Percentiles rank a stretch among this genome's conserved stretches.
Evolutionary conservation across 1,140 invertebrate genomes (phyloP).

Genomic region (Bombus pascuorum): DNA sequence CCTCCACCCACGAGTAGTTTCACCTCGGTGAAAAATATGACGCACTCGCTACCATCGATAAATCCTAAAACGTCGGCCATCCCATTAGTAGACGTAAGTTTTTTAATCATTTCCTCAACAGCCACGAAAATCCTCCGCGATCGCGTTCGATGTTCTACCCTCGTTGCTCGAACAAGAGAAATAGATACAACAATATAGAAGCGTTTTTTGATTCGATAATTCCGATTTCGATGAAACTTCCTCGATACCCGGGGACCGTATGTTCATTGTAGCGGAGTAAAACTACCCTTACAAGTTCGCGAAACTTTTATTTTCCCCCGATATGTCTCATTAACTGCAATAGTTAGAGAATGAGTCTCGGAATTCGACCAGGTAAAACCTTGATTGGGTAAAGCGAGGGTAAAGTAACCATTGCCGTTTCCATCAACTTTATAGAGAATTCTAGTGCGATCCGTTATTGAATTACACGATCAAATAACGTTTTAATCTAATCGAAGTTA

Average conservation of each 20-base stretch:
- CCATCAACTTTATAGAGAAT: background rate
- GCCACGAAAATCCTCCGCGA: background rate
- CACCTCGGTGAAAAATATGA: slow-evolving; percentile 27
- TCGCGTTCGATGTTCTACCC: background rate
- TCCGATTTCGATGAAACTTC: background rate
- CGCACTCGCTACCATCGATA: slow-evolving; percentile 20
- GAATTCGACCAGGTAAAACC: background rate
- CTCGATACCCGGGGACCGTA: too few relatives aligned
- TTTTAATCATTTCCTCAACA: slow-evolving; percentile 18
- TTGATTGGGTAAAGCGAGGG: too few relatives aligned
- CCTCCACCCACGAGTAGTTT: slow-evolving; percentile 13
- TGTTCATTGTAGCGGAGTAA: background rate
- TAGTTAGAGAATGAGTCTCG: background rate
- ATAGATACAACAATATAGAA: background rate
- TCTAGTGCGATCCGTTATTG: background rate
- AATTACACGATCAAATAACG: background rate
- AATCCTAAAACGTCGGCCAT: slow-evolving; percentile 1
- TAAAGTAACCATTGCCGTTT: background rate
- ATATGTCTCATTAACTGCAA: slow-evolving; percentile 11
- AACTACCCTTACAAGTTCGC: background rate
- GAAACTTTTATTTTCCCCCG: background rate
- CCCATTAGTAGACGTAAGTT: slow-evolving; percentile 20
- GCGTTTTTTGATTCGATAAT: background rate
- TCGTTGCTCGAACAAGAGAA: background rate
- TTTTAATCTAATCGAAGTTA: background rate